Base-by-base conservation (phyloP, 2,113 vertebrate genomes). In the Syngnathus typhle region DNA sequence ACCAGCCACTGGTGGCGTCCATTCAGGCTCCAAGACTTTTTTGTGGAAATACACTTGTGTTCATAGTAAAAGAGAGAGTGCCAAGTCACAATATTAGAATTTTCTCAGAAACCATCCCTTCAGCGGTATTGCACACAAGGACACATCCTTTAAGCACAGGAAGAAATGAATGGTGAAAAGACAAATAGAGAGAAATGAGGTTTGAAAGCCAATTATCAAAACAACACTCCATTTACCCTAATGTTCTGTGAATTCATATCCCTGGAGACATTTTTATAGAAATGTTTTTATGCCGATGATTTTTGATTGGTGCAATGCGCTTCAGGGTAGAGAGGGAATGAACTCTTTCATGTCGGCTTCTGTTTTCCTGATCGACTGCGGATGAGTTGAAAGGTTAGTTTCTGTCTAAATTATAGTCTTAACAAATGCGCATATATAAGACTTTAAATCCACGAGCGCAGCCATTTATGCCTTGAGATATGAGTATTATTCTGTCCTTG, bases 31-130 rank as follows among this genome's bases (percentile, higher is more conserved):
- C 74, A 2, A 44, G 67, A 47, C 51, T 59, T 72, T 69, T 56
- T 37, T 43, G 72, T 62, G 65, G 60, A 78, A 81, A 81, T 71
- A 60, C 66, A 69, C 77, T 77, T 69, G 54, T 70, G 44, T 76
- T 71, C 38, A 67, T 27, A 68, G 43, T 36, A 8, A 32, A 32
- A 73, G 56, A 59, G 70, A 37, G 37, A 23, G 65, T 67, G 76
- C 67, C 69, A 73, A 51, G 51, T 80, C 60, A 44, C 59, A 37
- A 64, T 58, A 83, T 74, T 32, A 60, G 68, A 27, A 73, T 70
- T 85, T 68, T 47, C 65, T 71, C 67, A 73, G 61, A 72, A 74
- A 60, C 43, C 37, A 60, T 70, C 16, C 21, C 69, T 73, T 71
- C 32, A 41, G 65, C 16, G 23, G 47, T 62, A 27, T 62, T n/a